phyloP scores from a whole-genome alignment of 2,113 vertebrate species.

The Nansenia antarctica region DNA sequence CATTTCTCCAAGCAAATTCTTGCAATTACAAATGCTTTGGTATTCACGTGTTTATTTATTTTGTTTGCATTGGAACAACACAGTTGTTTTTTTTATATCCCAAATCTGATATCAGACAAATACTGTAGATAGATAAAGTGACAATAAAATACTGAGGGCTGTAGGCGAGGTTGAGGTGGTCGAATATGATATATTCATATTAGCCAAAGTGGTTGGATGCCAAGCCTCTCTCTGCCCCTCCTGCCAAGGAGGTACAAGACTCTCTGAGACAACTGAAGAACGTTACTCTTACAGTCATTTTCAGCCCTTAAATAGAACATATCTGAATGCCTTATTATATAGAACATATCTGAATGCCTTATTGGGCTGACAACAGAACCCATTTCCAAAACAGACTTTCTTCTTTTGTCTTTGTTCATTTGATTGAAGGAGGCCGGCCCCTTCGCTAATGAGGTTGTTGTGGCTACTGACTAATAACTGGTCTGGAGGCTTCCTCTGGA shows the following conservation, averaged over 20 bases:
- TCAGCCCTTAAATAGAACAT: background rate
- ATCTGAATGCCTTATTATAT: no score
- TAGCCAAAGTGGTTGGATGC: background rate
- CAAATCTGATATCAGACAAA: no score
- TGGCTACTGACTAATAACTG: conserved; percentile 55
- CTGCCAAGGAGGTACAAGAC: conserved; percentile 10
- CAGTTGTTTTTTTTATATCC: no score
- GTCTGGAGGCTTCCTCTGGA: conserved; percentile 55
- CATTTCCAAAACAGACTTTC: conserved; percentile 4
- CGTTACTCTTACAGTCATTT: background rate
- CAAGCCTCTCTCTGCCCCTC: conserved; percentile 47
- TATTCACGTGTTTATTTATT: no score
- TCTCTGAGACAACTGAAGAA: background rate
- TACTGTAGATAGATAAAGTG: background rate
- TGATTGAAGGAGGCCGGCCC: conserved; percentile 55
- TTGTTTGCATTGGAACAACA: no score
- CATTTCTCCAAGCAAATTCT: no score
- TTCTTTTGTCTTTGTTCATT: conserved; percentile 63
- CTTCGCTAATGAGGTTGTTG: conserved; percentile 44
- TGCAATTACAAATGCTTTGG: no score
- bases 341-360: conserved; percentile 44
- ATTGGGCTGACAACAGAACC: conserved; percentile 32
- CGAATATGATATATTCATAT: background rate
- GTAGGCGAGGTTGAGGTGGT: background rate
- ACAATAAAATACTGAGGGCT: no score